Evolutionary conservation across 2,113 vertebrate species (phyloP), one percentile per base, ranked within the genome.

Genomic region (Toxostoma redivivum): DNA sequence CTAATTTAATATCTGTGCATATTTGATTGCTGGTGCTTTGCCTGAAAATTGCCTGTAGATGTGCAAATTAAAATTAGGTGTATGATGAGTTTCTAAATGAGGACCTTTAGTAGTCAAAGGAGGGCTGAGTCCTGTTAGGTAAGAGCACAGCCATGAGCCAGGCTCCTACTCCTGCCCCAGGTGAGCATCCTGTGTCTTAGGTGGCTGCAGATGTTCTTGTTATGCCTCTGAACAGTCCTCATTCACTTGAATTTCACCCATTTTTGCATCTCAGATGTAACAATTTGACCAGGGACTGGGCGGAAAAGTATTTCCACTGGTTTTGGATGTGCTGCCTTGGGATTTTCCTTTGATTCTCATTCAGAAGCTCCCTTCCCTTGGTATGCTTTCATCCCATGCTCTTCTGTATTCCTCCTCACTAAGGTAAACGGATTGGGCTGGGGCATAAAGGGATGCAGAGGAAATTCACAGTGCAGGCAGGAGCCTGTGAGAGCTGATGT

Each of bases 41-140:
- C 73, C 73, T 94, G 88, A 56, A 88, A 82, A 94, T 88, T 88
- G 42, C 90, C 85, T 37, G 18, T 60, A 90, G 82, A 93, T 72
- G 76, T 95, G 60, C 1, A 7, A 96, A 85, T 88, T 93, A 88
- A 90, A 95, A 94, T 92, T 83, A 90, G 79, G 15, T 44, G n/a
- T 37, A 47, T 78, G 56, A 60, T 83, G 79, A 93, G 74, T 71
- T 97, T 92, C 60, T 90, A 83, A 95, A 83, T 62, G 48, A 92
- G 69, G 92, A 81, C 64, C 50, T 90, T 48, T 50, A 30, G 10
- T 53, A 58, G 61, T 51, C 15, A 76, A 50, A 86, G 38, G 23
- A 1, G 6, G 24, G 25, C 24, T 58, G 45, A 16, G 10, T 94
- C 37, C 37, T 51, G 33, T 22, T n/a, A 69, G 44, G 33, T 3